phyloP scores from a whole-genome alignment of 1,140 invertebrate genomes.

The Antheraea pernyi region DNA sequence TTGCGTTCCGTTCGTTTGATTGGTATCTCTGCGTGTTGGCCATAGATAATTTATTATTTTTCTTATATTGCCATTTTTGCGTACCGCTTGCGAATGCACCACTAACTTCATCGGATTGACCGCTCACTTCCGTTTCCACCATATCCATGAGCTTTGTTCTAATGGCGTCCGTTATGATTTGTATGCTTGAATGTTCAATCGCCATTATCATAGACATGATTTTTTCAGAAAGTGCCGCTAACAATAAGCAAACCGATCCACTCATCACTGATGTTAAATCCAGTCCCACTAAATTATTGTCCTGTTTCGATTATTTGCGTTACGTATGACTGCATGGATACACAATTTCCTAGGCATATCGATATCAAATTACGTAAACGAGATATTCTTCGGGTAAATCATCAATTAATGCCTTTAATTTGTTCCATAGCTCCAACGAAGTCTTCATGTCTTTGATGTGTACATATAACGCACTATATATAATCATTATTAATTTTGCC shows the following conservation, averaged over 20 bases:
- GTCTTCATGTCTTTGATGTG: slow-evolving; percentile 16
- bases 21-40: not conserved
- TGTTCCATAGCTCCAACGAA: slow-evolving; percentile 40
- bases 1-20: not conserved
- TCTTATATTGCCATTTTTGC: not conserved
- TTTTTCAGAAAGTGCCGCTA: slow-evolving; percentile 11
- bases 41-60: not conserved
- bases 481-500: slow-evolving; percentile 23
- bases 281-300: not conserved
- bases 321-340: slow-evolving; percentile 26
- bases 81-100: not conserved
- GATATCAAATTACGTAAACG: slow-evolving; percentile 33
- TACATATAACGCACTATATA: not conserved
- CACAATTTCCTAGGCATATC: slow-evolving; percentile 28
- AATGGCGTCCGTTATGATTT: slow-evolving; percentile 32
- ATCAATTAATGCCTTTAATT: slow-evolving; percentile 40
- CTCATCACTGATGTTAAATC: slow-evolving; percentile 26
- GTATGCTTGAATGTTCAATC: slow-evolving; percentile 19
- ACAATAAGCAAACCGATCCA: slow-evolving; percentile 29
- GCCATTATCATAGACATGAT: slow-evolving; percentile 55
- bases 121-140: no score
- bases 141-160: slow-evolving; percentile 18
- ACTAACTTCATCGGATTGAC: not conserved
- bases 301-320: slow-evolving; percentile 22
- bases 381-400: slow-evolving; percentile 33